A percentile compares a stretch with the other conserved stretches of the same genome.
These are phyloP conservation scores for Volucella inflata DNA, from an alignment of 2,888 invertebrate genomes.

Conservation along the genomic window DNA sequence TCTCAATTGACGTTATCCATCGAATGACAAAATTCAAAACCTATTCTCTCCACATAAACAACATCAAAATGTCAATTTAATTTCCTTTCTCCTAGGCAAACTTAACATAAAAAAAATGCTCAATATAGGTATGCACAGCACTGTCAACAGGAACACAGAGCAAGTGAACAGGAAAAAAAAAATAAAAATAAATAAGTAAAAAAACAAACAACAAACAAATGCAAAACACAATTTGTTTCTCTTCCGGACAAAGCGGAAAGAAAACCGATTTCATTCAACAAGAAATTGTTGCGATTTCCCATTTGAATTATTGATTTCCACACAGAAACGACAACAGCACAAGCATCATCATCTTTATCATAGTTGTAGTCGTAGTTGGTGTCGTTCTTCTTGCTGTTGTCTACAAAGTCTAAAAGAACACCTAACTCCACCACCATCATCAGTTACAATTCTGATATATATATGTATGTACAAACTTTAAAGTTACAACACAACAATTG, in stretches of 20 bases:
- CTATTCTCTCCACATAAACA: constrained; percentile 40
- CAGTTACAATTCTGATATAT: too few species aligned
- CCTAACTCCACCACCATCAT: neutral
- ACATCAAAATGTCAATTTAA: constrained; percentile 58
- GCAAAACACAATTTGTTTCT: constrained; percentile 46
- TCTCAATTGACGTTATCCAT: neutral
- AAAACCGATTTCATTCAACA: constrained; percentile 69
- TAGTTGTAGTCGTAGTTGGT: neutral
- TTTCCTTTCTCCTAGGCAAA: constrained; percentile 23
- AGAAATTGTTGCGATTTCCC: constrained; percentile 65
- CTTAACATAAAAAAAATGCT: neutral
- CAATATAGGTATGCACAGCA: too few species aligned
- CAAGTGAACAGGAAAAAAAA: too few species aligned
- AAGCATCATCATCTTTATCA: neutral
- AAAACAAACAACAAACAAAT: constrained; percentile 30
- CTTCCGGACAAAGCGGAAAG: constrained; percentile 9
- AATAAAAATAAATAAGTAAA: neutral
- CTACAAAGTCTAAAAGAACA: constrained; percentile 2
- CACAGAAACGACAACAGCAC: constrained; percentile 14
- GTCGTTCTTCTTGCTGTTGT: too few species aligned
- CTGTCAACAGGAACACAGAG: too few species aligned
- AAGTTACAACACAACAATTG: constrained; percentile 9
- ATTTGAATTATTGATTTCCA: constrained; percentile 54
- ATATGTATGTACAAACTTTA: too few species aligned
- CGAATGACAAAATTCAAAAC: constrained; percentile 2